Base-by-base conservation (phyloP, 2,113 vertebrate species). In the Eptatretus burgeri region DNA sequence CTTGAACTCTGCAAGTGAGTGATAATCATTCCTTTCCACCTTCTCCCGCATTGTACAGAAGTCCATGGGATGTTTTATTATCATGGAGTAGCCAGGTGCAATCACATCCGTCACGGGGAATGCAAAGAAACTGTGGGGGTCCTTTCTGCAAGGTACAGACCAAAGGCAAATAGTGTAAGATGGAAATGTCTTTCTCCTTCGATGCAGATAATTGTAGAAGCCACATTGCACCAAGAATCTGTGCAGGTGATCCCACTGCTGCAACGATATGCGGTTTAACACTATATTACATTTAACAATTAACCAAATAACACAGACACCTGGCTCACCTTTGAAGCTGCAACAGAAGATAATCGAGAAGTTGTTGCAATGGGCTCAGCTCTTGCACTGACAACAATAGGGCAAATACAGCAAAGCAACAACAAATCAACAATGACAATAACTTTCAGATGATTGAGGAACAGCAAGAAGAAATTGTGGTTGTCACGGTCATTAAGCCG, bases 1-100 rank as follows among this genome's bases (percentile, higher is more conserved):
- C 84, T 96, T 96, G 65, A 96, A 96, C 72, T 95, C 91, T 41
- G 87, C 95, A 62, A 98, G 80, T 3, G 91, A 95, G 71, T 87
- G 89, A 71, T 98, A 98, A 10, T 91, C 89, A 4, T 87, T 89
- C n/a, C 79, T 75, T 53, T 69, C 66, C 13, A 94, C 93, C 74
- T 91, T 95, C 72, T 95, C 85, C 67, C 84, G 93, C 83, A 98
- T 94, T 0, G 84, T 95, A 72, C 87, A 86, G 70, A 98, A 98
- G 71, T 98, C 91, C 91, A 98, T 98, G 0, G 91, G 91, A 70
- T 98, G 87, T 62, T 98, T 98, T 74, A 98, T 98, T 71, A 98
- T 94, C 75, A 83, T 78, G 18, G 88, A 98, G 74, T 98, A 98
- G 18, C 89, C 89, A 10, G 91, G 89, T 65, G 91, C 91, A 12